phyloP scores from a whole-genome alignment of 2,888 invertebrate genomes.

The Cataglyphis albicans region DNA sequence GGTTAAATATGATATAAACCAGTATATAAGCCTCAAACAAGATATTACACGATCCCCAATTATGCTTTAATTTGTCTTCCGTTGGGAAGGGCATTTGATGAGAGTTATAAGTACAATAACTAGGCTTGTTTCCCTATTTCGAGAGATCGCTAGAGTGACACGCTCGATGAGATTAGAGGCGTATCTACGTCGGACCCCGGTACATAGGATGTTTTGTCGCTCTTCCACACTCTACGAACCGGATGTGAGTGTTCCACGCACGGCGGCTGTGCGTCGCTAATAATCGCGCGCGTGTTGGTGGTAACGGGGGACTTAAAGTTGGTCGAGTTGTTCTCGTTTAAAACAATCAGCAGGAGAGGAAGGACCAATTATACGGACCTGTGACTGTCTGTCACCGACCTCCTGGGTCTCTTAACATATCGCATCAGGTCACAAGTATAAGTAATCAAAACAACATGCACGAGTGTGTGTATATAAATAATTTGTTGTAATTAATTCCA shows the following conservation, averaged over 20 bases:
- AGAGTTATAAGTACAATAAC: constrained; percentile 42
- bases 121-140: constrained; percentile 49
- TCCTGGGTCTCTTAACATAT: constrained; percentile 67
- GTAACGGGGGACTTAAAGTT: constrained; percentile 78
- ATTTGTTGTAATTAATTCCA: not conserved
- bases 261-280: constrained; percentile 77
- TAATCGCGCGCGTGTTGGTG: constrained; percentile 81
- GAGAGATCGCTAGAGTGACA: constrained; percentile 44
- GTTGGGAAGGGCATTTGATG: constrained; percentile 8
- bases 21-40: constrained; percentile 3
- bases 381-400: constrained; percentile 78
- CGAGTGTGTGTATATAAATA: constrained; percentile 1
- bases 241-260: constrained; percentile 81
- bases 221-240: constrained; percentile 75
- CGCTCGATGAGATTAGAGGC: constrained; percentile 68
- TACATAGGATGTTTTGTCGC: constrained; percentile 70
- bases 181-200: constrained; percentile 61
- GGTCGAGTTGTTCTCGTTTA: constrained; percentile 84
- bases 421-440: constrained; percentile 65
- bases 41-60: constrained; percentile 18
- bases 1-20: not conserved
- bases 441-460: constrained; percentile 51
- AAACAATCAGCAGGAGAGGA: constrained; percentile 85
- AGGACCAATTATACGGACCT: constrained; percentile 84
- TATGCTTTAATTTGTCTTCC: constrained; percentile 46